A percentile compares a stretch with the other conserved stretches of the same genome.
Conservation (phyloP, 2,888 invertebrate genomes). For the Asteroscopus sphinx region DNA sequence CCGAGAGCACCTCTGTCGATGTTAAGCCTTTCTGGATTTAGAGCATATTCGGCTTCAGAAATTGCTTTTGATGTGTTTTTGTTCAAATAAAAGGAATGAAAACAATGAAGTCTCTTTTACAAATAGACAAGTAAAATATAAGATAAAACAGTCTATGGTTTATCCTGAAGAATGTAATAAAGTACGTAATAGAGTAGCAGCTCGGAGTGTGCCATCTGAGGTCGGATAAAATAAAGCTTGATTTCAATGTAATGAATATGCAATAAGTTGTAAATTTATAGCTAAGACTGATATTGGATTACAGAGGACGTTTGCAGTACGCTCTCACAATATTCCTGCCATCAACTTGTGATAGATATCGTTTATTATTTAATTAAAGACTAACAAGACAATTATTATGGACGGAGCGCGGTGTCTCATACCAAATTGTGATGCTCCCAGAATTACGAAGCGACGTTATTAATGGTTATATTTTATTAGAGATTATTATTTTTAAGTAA, state of each 20-base stretch:
- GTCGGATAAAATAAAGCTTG: slow-evolving; percentile 36
- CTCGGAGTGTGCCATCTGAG: slow-evolving; percentile 5
- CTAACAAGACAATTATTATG: slow-evolving; percentile 51
- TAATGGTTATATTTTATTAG: slow-evolving; percentile 18
- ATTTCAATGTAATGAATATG: slow-evolving; percentile 59
- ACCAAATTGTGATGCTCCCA: slow-evolving; percentile 27
- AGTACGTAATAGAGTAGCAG: slow-evolving; percentile 7
- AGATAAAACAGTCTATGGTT: slow-evolving; percentile 2
- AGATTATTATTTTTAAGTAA: background rate
- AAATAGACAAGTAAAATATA: slow-evolving; percentile 2
- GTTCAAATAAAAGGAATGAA: slow-evolving; percentile 37
- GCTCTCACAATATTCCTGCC: slow-evolving; percentile 35
- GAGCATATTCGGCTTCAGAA: slow-evolving; percentile 65
- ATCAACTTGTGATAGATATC: slow-evolving; percentile 47
- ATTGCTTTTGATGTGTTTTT: slow-evolving; percentile 63
- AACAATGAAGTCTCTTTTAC: slow-evolving; percentile 16
- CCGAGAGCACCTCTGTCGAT: slow-evolving; percentile 65
- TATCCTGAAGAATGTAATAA: slow-evolving; percentile 2
- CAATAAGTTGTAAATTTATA: slow-evolving; percentile 56
- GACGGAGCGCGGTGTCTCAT: slow-evolving; percentile 33
- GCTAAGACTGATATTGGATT: slow-evolving; percentile 55
- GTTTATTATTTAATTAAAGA: slow-evolving; percentile 52
- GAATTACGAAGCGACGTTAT: slow-evolving; percentile 29
- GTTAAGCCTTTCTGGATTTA: slow-evolving; percentile 72
- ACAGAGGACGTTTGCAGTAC: slow-evolving; percentile 37